Conservation (phyloP, 2,797 vertebrate species). For the Cyclopterus lumpus region DNA sequence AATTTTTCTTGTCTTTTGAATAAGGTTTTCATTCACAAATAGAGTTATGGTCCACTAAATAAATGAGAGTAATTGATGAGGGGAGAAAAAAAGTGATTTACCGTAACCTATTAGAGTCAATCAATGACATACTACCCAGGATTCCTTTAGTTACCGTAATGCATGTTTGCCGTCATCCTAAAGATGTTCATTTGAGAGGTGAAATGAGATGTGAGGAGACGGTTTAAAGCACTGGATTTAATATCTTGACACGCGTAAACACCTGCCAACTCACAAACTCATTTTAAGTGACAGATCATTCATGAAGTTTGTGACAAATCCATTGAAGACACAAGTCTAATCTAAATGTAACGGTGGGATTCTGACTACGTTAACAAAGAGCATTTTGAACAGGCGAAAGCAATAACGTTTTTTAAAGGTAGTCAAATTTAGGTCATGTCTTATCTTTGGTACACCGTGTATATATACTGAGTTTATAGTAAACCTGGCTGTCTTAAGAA, state of each 20-base stretch:
- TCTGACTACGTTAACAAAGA: constrained; percentile 4
- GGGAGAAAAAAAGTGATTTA: constrained; percentile 84
- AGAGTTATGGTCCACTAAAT: constrained; percentile 98
- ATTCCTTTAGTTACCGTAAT: constrained; percentile 85
- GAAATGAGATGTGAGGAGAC: constrained; percentile 77
- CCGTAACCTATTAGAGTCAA: constrained; percentile 89
- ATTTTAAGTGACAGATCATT: constrained; percentile 8
- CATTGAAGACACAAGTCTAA: not conserved
- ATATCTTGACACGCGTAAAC: constrained; percentile 18
- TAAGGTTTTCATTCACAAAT: constrained; percentile 99
- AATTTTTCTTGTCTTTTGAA: constrained; percentile 99
- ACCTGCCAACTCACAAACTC: constrained; percentile 12
- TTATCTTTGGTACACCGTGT: not conserved
- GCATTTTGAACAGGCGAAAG: not conserved
- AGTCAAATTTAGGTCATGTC: not conserved
- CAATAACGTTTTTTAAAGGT: not conserved
- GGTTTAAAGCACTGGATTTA: constrained; percentile 30
- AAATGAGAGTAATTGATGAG: constrained; percentile 98
- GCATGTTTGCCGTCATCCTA: constrained; percentile 89
- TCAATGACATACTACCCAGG: constrained; percentile 95
- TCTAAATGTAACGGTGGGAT: not conserved
- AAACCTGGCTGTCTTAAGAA: not conserved
- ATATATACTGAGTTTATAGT: not conserved
- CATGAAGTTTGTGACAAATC: not conserved
- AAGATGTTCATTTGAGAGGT: constrained; percentile 90